Conservation (phyloP, 2,113 vertebrate genomes). For the Pelecanoides urinatrix region DNA sequence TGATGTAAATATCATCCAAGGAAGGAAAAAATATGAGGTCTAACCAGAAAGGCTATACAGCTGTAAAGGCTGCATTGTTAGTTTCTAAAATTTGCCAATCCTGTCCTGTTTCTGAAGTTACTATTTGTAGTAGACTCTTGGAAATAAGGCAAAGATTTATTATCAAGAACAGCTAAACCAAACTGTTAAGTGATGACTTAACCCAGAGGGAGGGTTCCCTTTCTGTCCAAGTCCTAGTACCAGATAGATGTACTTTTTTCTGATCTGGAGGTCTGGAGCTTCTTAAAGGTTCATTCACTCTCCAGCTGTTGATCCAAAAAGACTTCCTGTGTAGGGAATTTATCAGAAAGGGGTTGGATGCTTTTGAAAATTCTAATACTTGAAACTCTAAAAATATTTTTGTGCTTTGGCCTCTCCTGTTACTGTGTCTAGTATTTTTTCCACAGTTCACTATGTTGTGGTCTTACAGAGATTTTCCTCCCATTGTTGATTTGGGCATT, state of each 20-base stretch:
- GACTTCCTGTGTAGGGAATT: not conserved
- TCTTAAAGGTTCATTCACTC: not conserved
- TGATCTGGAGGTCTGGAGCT: not conserved
- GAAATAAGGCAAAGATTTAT: not conserved
- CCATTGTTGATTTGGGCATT: not conserved
- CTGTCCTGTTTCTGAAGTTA: not conserved
- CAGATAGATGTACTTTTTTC: not conserved
- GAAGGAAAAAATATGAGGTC: not conserved
- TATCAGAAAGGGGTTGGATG: not conserved
- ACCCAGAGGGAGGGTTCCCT: not conserved
- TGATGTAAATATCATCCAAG: not conserved
- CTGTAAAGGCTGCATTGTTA: not conserved
- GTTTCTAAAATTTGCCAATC: not conserved
- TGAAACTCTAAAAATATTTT: not conserved
- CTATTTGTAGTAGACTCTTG: not conserved
- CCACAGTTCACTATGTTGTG: not conserved
- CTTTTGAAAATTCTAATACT: not conserved
- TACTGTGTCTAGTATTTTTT: not conserved
- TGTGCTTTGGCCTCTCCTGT: not conserved
- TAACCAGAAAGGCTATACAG: not conserved
- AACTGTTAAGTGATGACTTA: not conserved
- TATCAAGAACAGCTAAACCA: not conserved
- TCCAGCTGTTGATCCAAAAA: not conserved
- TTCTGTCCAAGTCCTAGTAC: not conserved
- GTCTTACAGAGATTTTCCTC: not conserved